These are phyloP conservation scores for Scrobipalpa atriplicella DNA, from an alignment of 2,888 invertebrate species.

Conservation along the genomic window DNA sequence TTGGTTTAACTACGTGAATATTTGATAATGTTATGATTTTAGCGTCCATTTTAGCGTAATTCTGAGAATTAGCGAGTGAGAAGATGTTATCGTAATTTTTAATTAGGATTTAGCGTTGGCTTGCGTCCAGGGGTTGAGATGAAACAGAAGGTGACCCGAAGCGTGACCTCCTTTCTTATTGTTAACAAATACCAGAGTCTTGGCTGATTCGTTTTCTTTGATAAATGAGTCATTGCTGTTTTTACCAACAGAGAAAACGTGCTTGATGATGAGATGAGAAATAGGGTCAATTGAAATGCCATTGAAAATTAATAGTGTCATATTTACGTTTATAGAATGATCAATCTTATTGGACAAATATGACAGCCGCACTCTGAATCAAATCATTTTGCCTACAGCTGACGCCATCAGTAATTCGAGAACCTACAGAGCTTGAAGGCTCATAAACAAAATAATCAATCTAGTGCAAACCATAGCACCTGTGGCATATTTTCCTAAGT, in stretches of 20 bases:
- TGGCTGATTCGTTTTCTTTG: too few species aligned
- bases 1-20: slow-evolving; percentile 8
- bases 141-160: slow-evolving; percentile 38
- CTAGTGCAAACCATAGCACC: slow-evolving; percentile 42
- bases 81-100: slow-evolving; percentile 45
- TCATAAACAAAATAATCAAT: not conserved
- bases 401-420: not conserved
- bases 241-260: too few species aligned
- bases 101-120: slow-evolving; percentile 51
- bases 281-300: not conserved
- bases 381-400: not conserved
- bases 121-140: slow-evolving; percentile 43
- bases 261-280: not conserved
- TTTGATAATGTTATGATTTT: slow-evolving; percentile 4
- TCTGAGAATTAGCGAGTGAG: slow-evolving; percentile 41
- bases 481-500: slow-evolving; percentile 59
- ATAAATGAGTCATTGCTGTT: too few species aligned
- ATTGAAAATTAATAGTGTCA: not conserved
- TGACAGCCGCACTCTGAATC: not conserved
- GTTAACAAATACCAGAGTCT: slow-evolving; percentile 34
- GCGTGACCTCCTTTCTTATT: slow-evolving; percentile 45
- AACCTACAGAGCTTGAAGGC: not conserved
- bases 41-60: slow-evolving; percentile 34
- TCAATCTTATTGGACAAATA: not conserved
- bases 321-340: not conserved